Percentiles rank a stretch among this genome's conserved stretches.
Evolutionary conservation across 2,888 invertebrate genomes (phyloP).

Genomic region (Stenchaetothrips biformis): DNA sequence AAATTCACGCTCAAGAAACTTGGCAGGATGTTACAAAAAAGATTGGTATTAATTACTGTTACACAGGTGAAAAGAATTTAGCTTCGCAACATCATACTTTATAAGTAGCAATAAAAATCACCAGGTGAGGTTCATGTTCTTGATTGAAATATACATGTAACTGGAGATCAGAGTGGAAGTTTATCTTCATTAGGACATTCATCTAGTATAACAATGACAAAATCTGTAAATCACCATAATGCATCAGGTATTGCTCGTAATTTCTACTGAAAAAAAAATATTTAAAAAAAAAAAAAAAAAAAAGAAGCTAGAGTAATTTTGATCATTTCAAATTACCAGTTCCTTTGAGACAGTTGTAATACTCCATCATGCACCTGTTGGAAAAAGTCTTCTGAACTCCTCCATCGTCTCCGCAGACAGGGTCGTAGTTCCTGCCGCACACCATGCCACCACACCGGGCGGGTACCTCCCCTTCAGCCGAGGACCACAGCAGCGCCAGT

Average conservation of each 20-base stretch:
- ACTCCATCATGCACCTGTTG: background rate
- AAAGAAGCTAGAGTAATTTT: background rate
- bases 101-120: background rate
- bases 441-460: background rate
- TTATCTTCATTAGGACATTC: background rate
- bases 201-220: background rate
- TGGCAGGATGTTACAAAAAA: constrained; percentile 58
- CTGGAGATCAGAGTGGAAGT: no score
- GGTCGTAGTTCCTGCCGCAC: background rate
- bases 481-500: background rate
- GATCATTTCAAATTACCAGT: background rate
- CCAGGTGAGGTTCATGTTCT: no score
- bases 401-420: background rate
- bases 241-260: no score
- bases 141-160: no score
- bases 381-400: background rate
- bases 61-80: background rate
- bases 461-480: no score
- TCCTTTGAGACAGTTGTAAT: constrained; percentile 10
- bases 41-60: constrained; percentile 49
- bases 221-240: background rate
- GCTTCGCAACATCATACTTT: background rate
- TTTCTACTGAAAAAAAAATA: background rate
- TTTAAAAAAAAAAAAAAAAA: background rate
- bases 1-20: constrained; percentile 56